Evolutionary conservation across 2,888 invertebrate genomes (phyloP).

Genomic region (Nomada fucata): DNA sequence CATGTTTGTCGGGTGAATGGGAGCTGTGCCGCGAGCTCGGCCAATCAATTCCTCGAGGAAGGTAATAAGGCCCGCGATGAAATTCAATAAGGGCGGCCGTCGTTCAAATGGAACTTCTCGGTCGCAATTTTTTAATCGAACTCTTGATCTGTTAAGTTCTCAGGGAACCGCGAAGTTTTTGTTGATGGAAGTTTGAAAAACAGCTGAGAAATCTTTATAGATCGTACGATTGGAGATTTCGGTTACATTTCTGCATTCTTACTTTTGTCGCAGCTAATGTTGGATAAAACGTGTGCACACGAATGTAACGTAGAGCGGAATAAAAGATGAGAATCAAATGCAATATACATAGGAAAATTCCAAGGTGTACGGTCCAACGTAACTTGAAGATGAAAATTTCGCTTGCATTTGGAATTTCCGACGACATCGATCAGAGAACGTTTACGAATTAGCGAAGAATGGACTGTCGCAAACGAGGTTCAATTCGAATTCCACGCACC

Average conservation of each 20-base stretch:
- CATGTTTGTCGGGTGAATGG: slow-evolving; percentile 48
- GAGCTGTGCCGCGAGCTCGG: slow-evolving; percentile 37
- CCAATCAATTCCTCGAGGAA: slow-evolving; percentile 50
- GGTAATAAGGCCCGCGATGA: slow-evolving; percentile 5
- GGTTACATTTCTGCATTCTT: too few relatives aligned
- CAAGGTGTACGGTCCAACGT: too few relatives aligned
- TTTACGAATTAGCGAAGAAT: too few relatives aligned
- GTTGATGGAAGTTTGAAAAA: neutral
- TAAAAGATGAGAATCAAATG: too few relatives aligned
- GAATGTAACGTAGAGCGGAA: too few relatives aligned
- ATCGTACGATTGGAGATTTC: too few relatives aligned
- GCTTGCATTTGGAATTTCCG: neutral
- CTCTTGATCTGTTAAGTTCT: neutral
- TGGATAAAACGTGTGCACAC: too few relatives aligned
- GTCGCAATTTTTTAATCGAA: slow-evolving; percentile 10
- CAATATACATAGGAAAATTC: too few relatives aligned
- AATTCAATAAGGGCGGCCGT: slow-evolving; percentile 31
- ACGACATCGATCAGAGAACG: too few relatives aligned
- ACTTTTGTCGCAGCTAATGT: too few relatives aligned
- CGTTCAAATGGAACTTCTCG: neutral
- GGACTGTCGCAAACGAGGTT: too few relatives aligned
- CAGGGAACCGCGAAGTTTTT: neutral
- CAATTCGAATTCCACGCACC: too few relatives aligned
- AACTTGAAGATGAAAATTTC: neutral
- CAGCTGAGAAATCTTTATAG: neutral